Evolutionary conservation across 2,797 vertebrate genomes (phyloP).

Genomic region (Sebastes goodei): DNA sequence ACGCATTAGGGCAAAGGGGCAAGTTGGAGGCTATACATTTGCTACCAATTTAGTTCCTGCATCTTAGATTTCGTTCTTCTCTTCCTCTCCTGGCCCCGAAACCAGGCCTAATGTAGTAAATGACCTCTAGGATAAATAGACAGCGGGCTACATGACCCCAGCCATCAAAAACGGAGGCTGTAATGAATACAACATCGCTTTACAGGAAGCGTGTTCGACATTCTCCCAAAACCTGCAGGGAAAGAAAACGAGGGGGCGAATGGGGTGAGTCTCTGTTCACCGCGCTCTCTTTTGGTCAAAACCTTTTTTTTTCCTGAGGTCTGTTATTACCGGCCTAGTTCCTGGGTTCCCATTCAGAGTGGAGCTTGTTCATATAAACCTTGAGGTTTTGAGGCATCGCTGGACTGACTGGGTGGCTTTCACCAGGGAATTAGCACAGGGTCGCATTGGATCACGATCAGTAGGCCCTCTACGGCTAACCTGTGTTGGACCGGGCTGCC

Average conservation of each 20-base stretch:
- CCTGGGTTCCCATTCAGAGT: slow-evolving; percentile 75
- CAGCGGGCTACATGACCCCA: slow-evolving; percentile 64
- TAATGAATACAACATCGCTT: slow-evolving; percentile 76
- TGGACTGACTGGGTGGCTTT: slow-evolving; percentile 78
- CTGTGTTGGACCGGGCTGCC: slow-evolving; percentile 85
- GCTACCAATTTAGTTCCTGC: slow-evolving; percentile 76
- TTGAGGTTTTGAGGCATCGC: slow-evolving; percentile 79
- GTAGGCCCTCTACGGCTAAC: slow-evolving; percentile 76
- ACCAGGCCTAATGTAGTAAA: slow-evolving; percentile 52
- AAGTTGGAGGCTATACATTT: slow-evolving; percentile 77
- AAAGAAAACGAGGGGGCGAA: slow-evolving; percentile 65
- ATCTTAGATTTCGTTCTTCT: slow-evolving; percentile 71
- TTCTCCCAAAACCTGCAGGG: slow-evolving; percentile 72
- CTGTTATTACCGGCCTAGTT: slow-evolving; percentile 78
- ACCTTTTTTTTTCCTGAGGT: slow-evolving; percentile 60
- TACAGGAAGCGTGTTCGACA: slow-evolving; percentile 70
- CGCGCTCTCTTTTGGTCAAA: slow-evolving; percentile 66
- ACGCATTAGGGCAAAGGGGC: slow-evolving; percentile 63
- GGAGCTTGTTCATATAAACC: slow-evolving; percentile 81
- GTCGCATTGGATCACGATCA: slow-evolving; percentile 67
- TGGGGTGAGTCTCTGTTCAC: slow-evolving; percentile 64
- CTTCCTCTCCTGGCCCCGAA: slow-evolving; percentile 64
- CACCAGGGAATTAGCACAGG: slow-evolving; percentile 74
- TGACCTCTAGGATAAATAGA: slow-evolving; percentile 79
- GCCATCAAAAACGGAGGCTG: slow-evolving; percentile 73